phyloP scores from a whole-genome alignment of 2,797 vertebrate genomes.

The Pteropus rufus region DNA sequence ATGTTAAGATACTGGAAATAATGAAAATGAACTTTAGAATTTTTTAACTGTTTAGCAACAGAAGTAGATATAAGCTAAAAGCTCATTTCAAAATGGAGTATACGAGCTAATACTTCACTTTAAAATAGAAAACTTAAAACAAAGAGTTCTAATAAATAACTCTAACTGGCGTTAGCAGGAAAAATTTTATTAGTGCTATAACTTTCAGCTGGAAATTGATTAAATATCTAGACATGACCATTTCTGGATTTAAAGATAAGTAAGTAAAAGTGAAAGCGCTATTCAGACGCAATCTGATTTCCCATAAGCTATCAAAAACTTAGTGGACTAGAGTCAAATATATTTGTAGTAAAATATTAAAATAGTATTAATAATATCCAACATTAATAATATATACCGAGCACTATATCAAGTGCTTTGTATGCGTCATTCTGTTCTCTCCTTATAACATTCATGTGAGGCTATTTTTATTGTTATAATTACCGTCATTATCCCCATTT shows the following conservation, averaged over 20 bases:
- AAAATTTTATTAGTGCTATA: neutral
- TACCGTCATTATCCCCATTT: neutral
- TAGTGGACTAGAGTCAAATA: neutral
- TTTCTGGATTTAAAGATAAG: slow-evolving; percentile 6
- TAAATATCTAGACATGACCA: neutral
- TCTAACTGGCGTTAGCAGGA: neutral
- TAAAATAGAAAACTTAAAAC: neutral
- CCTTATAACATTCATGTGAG: neutral
- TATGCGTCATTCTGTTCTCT: neutral
- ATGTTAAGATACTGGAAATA: neutral
- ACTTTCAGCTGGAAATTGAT: neutral
- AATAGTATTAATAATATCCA: neutral
- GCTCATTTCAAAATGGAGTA: neutral
- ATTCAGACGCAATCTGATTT: neutral
- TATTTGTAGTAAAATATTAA: neutral
- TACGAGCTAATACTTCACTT: neutral
- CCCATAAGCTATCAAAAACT: neutral
- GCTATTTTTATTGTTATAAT: slow-evolving; percentile 22
- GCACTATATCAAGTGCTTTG: neutral
- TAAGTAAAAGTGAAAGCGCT: neutral
- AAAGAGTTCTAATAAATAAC: neutral
- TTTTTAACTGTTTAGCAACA: neutral
- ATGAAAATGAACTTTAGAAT: neutral
- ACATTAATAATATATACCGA: neutral
- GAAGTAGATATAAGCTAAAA: neutral